Base-by-base conservation (phyloP, 2,113 vertebrate genomes). In the Todiramphus chloris region DNA sequence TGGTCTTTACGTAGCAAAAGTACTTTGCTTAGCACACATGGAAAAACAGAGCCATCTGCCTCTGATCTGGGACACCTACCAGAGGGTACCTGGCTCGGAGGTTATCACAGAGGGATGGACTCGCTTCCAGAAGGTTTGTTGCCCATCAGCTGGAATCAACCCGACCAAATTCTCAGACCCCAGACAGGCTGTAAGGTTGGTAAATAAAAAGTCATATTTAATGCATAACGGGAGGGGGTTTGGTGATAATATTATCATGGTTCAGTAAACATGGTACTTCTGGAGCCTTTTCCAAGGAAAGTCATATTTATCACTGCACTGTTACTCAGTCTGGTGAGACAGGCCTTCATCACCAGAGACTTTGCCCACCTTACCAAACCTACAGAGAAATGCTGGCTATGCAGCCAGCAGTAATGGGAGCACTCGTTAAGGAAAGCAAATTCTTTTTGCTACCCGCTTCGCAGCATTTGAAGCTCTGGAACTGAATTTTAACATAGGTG, bases 321-420 rank as follows among this genome's bases (percentile, higher is more conserved):
- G 14, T 6, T 19, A 8, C 46, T n/a, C 7, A 1, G 19, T 35
- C 55, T n/a, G 37, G 16, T 28, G 56, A 41, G 89, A 28, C 1
- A 1, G 2, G 1, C 7, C 53, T 31, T 69, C 16, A 17, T 31
- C 30, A 8, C 6, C 81, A 35, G 67, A 56, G 31, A 8, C 56
- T 35, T 72, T 11, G 8, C 15, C 19, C 33, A 13, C 41, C 11
- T 79, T 46, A 35, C 10, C 62, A n/a, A 35, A 19, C 15, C 41
- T 6, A 0, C 1, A 16, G 23, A 23, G 55, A 37, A 41, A 28
- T 27, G 15, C 16, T 5, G 39, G 60, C 1, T 7, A 1, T 5
- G 44, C 46, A 25, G 50, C 10, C 11, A 33, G 20, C 51, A 46
- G 46, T 20, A 28, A 10, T 2, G 7, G 27, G 28, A 83, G 44